Percentiles rank a stretch among this genome's conserved stretches.
phyloP scores from a whole-genome alignment of 1,140 invertebrate genomes.

The Mamestra configurata region DNA sequence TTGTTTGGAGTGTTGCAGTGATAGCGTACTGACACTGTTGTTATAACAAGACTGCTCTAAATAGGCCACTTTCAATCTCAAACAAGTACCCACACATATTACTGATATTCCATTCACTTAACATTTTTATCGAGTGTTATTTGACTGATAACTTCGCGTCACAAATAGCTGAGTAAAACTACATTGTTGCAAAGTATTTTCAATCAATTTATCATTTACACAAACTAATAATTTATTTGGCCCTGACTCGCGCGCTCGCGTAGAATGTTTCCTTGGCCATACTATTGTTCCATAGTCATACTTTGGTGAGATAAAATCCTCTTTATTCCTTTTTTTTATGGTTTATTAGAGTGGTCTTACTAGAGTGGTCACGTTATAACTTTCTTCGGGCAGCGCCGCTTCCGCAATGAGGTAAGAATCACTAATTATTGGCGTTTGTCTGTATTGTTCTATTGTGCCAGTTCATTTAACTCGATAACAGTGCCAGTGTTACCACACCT shows the following conservation, averaged over 20 bases:
- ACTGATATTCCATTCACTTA: background rate
- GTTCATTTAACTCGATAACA: slow-evolving; percentile 61
- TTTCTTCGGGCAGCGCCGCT: slow-evolving; percentile 50
- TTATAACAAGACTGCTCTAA: slow-evolving; percentile 51
- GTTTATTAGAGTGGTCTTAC: slow-evolving; percentile 26
- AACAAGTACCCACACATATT: background rate
- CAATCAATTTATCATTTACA: no score
- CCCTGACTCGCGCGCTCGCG: no score
- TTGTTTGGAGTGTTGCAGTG: slow-evolving; percentile 64
- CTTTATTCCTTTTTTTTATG: background rate
- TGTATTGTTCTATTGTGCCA: slow-evolving; percentile 63
- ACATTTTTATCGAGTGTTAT: slow-evolving; percentile 10
- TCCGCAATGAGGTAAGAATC: slow-evolving; percentile 65
- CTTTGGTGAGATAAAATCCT: background rate
- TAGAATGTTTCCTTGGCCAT: no score
- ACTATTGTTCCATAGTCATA: background rate
- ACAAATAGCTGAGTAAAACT: background rate
- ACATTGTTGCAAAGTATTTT: background rate
- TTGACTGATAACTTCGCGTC: slow-evolving; percentile 7
- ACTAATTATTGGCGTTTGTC: slow-evolving; percentile 57
- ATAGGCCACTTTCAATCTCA: slow-evolving; percentile 38
- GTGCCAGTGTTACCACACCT: slow-evolving; percentile 26
- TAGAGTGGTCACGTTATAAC: slow-evolving; percentile 54
- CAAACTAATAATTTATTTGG: no score
- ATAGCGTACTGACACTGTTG: slow-evolving; percentile 59